Evolutionary conservation across 2,888 invertebrate genomes (phyloP).

Genomic region (Pterostichus madidus): DNA sequence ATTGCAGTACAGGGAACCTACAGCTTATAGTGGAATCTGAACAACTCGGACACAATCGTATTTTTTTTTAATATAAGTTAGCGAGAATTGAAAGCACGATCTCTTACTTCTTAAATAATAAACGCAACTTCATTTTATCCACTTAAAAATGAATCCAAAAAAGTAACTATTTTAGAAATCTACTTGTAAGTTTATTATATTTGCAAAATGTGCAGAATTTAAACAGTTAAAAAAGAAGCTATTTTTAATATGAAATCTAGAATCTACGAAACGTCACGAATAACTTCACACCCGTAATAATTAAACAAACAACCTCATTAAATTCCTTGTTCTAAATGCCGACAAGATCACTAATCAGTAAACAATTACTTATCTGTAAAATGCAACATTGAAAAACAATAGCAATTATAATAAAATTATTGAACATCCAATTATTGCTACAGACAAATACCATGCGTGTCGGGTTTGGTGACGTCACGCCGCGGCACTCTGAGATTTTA

Average conservation of each 20-base stretch:
- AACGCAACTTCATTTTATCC: too few species aligned
- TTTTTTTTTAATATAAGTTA: too few species aligned
- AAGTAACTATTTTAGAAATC: too few species aligned
- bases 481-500: constrained; percentile 29
- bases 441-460: constrained; percentile 63
- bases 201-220: too few species aligned
- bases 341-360: constrained; percentile 45
- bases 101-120: too few species aligned
- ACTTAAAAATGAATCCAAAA: too few species aligned
- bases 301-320: constrained; percentile 49
- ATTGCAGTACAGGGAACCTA: too few species aligned
- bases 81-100: too few species aligned
- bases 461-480: constrained; percentile 41
- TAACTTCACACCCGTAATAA: constrained; percentile 23
- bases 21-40: too few species aligned
- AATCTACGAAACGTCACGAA: constrained; percentile 32
- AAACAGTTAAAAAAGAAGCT: too few species aligned
- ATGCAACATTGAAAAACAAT: constrained; percentile 59
- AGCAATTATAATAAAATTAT: constrained; percentile 66
- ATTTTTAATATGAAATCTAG: background rate
- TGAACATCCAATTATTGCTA: constrained; percentile 61
- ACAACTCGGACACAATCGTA: too few species aligned
- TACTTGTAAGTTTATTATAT: too few species aligned
- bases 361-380: constrained; percentile 56
- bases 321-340: constrained; percentile 54